A percentile compares a stretch with the other conserved stretches of the same genome.
Conservation (phyloP, 1,140 invertebrate species). For the Acromyrmex charruanus region DNA sequence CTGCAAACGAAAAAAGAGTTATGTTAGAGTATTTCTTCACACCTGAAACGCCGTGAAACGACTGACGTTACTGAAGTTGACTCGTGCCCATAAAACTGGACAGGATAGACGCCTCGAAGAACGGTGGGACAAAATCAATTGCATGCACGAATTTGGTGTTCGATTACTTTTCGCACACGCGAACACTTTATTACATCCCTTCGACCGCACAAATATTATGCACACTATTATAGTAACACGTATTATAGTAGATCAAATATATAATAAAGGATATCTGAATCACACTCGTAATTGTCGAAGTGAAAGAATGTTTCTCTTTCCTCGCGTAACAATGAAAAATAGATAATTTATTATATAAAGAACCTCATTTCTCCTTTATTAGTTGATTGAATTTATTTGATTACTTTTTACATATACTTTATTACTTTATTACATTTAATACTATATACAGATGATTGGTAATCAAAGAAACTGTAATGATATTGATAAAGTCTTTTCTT, state of each 20-base stretch:
- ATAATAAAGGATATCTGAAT: neutral
- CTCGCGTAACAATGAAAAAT: neutral
- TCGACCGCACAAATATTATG: slow-evolving; percentile 7
- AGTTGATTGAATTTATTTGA: slow-evolving; percentile 25
- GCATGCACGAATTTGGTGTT: neutral
- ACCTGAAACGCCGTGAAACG: neutral
- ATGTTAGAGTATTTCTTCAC: slow-evolving; percentile 58
- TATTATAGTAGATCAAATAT: neutral
- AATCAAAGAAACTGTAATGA: slow-evolving; percentile 3
- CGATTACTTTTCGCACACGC: neutral
- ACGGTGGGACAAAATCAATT: slow-evolving; percentile 25
- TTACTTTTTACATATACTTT: slow-evolving; percentile 2
- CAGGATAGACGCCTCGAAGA: slow-evolving; percentile 16
- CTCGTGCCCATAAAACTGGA: neutral
- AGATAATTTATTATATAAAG: neutral
- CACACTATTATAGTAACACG: neutral
- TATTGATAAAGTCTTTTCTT: slow-evolving; percentile 18
- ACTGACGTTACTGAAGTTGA: neutral
- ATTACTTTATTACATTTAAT: slow-evolving; percentile 5
- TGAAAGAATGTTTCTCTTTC: neutral
- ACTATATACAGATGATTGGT: neutral
- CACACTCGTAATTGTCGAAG: neutral
- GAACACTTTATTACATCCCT: slow-evolving; percentile 17
- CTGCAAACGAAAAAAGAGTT: slow-evolving; percentile 64
- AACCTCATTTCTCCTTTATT: neutral